Evolutionary conservation across 2,113 vertebrate species (phyloP).

Genomic region (Corythoichthys intestinalis): DNA sequence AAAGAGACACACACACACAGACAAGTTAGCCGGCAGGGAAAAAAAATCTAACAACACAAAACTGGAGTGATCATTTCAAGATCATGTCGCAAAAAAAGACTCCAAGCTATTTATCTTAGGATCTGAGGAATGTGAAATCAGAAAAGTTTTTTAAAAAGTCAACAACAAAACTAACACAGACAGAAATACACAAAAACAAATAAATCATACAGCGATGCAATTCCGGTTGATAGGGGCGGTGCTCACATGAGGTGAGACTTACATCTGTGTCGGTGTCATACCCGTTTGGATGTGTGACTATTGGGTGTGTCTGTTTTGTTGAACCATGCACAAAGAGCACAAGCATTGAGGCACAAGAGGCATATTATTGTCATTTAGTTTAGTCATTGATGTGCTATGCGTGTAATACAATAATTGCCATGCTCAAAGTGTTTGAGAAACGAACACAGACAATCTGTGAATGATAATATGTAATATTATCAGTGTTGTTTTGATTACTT

Average conservation of each 20-base stretch:
- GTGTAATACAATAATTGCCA: neutral
- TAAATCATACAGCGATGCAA: neutral
- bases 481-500: no score
- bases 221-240: neutral
- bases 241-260: neutral
- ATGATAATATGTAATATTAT: no score
- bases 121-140: neutral
- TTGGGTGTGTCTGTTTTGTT: neutral
- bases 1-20: conserved; percentile 20
- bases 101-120: neutral
- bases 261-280: neutral
- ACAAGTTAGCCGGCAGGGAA: conserved; percentile 6
- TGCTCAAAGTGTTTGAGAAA: no score
- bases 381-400: neutral
- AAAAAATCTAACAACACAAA: neutral
- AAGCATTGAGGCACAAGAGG: neutral
- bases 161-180: neutral
- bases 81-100: neutral
- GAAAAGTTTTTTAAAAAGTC: neutral
- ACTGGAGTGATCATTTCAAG: neutral
- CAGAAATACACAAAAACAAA: neutral
- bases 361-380: neutral
- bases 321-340: neutral
- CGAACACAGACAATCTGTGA: no score
- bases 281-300: neutral